Percentiles rank a stretch among this genome's conserved stretches.
These are phyloP conservation scores for Drosophila nigritarsus DNA, from an alignment of 2,888 invertebrate genomes.

Conservation along the genomic window DNA sequence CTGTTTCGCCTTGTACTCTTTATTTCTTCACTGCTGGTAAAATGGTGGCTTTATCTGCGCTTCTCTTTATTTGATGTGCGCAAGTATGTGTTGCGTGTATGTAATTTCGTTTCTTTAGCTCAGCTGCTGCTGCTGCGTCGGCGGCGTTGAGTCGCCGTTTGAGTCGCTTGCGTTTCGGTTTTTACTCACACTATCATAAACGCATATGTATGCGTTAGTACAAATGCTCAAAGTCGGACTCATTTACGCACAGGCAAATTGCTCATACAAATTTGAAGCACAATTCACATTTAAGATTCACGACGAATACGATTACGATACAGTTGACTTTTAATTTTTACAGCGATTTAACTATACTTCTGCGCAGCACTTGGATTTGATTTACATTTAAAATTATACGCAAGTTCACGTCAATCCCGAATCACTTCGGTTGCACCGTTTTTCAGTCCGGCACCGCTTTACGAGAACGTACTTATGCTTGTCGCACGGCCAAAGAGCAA, in stretches of 20 bases:
- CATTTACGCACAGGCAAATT: constrained; percentile 52
- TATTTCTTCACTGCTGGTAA: constrained; percentile 43
- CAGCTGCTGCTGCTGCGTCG: constrained; percentile 62
- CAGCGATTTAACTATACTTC: constrained; percentile 31
- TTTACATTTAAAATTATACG: constrained; percentile 32
- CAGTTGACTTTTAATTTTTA: constrained; percentile 53
- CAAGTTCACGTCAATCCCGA: constrained; percentile 20
- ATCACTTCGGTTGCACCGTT: constrained; percentile 13
- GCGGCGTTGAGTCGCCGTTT: constrained; percentile 38
- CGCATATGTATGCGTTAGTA: constrained; percentile 36
- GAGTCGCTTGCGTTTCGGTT: constrained; percentile 51
- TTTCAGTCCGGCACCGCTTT: constrained; percentile 21
- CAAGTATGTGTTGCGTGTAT: constrained; percentile 28
- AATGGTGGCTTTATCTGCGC: constrained; percentile 64
- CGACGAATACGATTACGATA: constrained; percentile 45
- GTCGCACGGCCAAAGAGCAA: constrained; percentile 32
- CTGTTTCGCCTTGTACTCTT: constrained; percentile 35
- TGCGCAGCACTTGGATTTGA: constrained; percentile 36
- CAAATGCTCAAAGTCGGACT: constrained; percentile 44
- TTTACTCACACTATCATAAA: constrained; percentile 58
- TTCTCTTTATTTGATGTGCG: constrained; percentile 51
- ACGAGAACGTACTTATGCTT: constrained; percentile 43
- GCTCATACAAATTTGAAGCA: constrained; percentile 47
- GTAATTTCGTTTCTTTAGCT: constrained; percentile 46
- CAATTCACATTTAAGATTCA: constrained; percentile 49